Conservation (phyloP, 2,888 invertebrate species). For the Seira sanloemensis region DNA sequence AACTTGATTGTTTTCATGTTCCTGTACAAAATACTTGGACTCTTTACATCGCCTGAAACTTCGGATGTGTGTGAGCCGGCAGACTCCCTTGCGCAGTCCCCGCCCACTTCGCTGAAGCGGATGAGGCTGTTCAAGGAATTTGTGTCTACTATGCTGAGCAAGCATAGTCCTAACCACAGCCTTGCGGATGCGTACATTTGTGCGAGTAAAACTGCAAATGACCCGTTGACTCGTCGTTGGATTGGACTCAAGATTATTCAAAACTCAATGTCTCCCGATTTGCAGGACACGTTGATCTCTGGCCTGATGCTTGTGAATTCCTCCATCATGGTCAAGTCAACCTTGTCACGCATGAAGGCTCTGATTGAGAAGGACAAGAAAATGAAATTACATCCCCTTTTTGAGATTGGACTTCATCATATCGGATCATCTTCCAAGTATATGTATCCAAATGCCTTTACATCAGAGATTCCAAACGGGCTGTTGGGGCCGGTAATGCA, state of each 20-base stretch:
- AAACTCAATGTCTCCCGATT: conserved; percentile 33
- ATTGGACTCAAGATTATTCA: conserved; percentile 48
- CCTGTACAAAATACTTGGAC: conserved; percentile 69
- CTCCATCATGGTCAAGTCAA: conserved; percentile 39
- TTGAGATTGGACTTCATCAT: conserved; percentile 40
- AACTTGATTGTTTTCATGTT: conserved; percentile 69
- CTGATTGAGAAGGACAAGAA: conserved; percentile 19
- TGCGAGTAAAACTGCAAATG: conserved; percentile 14
- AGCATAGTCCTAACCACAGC: not conserved
- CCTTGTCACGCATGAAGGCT: conserved; percentile 12
- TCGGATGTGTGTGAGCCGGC: not conserved
- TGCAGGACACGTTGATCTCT: conserved; percentile 35
- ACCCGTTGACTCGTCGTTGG: conserved; percentile 17
- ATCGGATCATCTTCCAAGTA: not conserved
- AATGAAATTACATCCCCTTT: conserved; percentile 33
- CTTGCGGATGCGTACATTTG: conserved; percentile 36
- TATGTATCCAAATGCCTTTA: conserved; percentile 23
- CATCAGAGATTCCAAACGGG: conserved; percentile 40
- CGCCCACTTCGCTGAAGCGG: conserved; percentile 20
- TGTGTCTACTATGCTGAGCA: conserved; percentile 7
- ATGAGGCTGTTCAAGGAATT: conserved; percentile 35
- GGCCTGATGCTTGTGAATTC: conserved; percentile 50
- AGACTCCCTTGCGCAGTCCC: not conserved
- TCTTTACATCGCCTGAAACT: conserved; percentile 25
- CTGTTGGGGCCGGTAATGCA: conserved; percentile 38